Evolutionary conservation across 2,113 vertebrate species (phyloP), one percentile per base, ranked within the genome.

Genomic region (Bufo gargarizans): DNA sequence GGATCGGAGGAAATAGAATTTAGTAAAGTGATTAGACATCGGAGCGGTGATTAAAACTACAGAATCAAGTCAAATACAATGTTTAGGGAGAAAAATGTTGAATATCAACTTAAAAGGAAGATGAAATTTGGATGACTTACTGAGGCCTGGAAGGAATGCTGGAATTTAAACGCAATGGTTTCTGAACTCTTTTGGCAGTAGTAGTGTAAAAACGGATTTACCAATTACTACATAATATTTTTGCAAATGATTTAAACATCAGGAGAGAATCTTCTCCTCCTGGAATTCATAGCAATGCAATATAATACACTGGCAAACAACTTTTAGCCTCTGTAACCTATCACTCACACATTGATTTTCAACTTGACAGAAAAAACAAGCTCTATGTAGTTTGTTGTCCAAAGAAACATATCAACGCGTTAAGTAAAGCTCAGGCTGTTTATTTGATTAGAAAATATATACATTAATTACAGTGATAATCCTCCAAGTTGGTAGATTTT

Each of bases 71-170:
- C 13, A 59, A 82, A 77, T 33, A 81, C 77, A 87, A 47, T 61
- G 55, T 47, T 81, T 77, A 45, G 56, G 45, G 71, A 81, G 45
- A 43, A 78, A n/a, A 78, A 58, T 59, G 49, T 45, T 71, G 63
- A 80, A 87, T 87, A 81, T 87, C 77, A 58, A 71, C 59, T 87
- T 82, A 55, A 88, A 82, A 82, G 65, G 63, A 82, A 67, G 65
- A 13, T 22, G 55, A 20, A 88, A 88, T 47, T 82, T 82, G 67
- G 65, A 87, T 4, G 49, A 20, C 53, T 47, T 69, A 14, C 65
- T 72, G 33, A 43, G 22, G 47, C 56, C 63, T 74, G 22, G 77
- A 80, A 74, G 6, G 55, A 67, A 82, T 53, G 9, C 7, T 74
- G 86, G 78, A 74, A 82, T 88, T 87, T 81, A 72, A 58, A 49